Evolutionary conservation across 2,797 vertebrate species (phyloP).

Genomic region (Aplochiton taeniatus): DNA sequence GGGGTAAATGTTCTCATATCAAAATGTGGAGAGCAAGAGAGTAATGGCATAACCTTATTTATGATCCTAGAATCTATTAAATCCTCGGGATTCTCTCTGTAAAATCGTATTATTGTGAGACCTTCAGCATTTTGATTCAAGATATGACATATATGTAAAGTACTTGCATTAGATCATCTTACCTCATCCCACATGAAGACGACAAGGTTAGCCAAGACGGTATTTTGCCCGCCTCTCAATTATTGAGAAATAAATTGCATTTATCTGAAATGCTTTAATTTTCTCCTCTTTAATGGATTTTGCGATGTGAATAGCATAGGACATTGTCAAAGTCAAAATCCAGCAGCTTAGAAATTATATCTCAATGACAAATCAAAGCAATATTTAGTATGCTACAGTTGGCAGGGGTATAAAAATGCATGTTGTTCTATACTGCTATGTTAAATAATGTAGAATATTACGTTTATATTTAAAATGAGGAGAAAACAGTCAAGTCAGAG

Average conservation of each 20-base stretch:
- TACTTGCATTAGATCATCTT: conserved; percentile 30
- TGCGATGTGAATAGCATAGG: conserved; percentile 45
- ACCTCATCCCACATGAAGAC: conserved; percentile 8
- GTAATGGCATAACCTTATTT: conserved; percentile 34
- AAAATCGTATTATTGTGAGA: conserved; percentile 42
- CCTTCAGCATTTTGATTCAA: conserved; percentile 20
- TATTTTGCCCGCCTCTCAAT: conserved; percentile 50
- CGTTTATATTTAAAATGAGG: too few species aligned
- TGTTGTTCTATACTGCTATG: too few species aligned
- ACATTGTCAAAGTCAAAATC: conserved; percentile 61
- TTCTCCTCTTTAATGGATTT: conserved; percentile 53
- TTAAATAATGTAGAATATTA: too few species aligned
- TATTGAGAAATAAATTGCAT: conserved; percentile 56
- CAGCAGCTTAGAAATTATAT: conserved; percentile 70
- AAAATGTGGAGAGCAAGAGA: conserved; percentile 42
- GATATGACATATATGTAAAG: conserved; percentile 42
- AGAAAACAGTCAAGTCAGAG: too few species aligned
- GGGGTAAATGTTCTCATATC: conserved; percentile 36
- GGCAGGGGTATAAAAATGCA: too few species aligned
- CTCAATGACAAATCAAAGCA: conserved; percentile 37
- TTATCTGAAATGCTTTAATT: conserved; percentile 42
- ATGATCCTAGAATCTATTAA: conserved; percentile 48
- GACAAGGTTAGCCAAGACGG: conserved; percentile 30
- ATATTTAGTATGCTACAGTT: too few species aligned
- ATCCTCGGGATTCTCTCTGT: conserved; percentile 30